These are phyloP conservation scores for Ophion ellenae DNA, from an alignment of 2,888 invertebrate genomes.

Conservation along the genomic window DNA sequence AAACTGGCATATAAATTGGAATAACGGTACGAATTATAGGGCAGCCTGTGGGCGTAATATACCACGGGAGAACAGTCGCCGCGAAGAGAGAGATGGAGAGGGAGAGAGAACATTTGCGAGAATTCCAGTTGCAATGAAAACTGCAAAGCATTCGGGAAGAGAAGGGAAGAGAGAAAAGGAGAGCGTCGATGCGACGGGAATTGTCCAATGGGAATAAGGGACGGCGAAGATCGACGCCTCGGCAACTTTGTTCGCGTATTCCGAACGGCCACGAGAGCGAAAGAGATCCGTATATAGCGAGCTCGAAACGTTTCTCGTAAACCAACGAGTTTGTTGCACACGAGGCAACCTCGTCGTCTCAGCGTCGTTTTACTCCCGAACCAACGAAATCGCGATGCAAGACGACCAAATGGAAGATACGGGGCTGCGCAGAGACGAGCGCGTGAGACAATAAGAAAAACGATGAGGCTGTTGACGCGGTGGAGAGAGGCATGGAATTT, in stretches of 20 bases:
- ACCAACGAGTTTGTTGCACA: constrained; percentile 68
- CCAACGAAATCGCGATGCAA: constrained; percentile 55
- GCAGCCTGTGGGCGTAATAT: constrained; percentile 32
- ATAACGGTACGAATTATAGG: constrained; percentile 43
- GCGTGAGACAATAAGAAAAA: constrained; percentile 33
- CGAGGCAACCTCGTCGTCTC: constrained; percentile 50
- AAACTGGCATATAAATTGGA: constrained; percentile 49
- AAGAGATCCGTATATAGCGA: constrained; percentile 32
- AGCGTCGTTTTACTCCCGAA: constrained; percentile 60
- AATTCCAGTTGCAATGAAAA: constrained; percentile 63
- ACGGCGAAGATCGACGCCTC: constrained; percentile 49
- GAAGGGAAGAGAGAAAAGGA: constrained; percentile 33
- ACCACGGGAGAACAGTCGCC: neutral
- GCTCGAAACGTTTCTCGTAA: constrained; percentile 66
- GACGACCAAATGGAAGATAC: constrained; percentile 27
- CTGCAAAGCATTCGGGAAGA: constrained; percentile 33
- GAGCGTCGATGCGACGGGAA: constrained; percentile 59
- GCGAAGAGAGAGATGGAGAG: neutral
- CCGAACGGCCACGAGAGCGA: constrained; percentile 29
- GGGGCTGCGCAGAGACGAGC: constrained; percentile 25
- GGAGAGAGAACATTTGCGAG: neutral
- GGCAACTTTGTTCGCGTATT: constrained; percentile 64
- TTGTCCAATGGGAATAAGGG: constrained; percentile 55
- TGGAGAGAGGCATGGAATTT: constrained; percentile 44
- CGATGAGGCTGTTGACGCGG: constrained; percentile 31